These are phyloP conservation scores for Chelonoidis abingdonii DNA, from an alignment of 2,113 vertebrate genomes.

Conservation along the genomic window DNA sequence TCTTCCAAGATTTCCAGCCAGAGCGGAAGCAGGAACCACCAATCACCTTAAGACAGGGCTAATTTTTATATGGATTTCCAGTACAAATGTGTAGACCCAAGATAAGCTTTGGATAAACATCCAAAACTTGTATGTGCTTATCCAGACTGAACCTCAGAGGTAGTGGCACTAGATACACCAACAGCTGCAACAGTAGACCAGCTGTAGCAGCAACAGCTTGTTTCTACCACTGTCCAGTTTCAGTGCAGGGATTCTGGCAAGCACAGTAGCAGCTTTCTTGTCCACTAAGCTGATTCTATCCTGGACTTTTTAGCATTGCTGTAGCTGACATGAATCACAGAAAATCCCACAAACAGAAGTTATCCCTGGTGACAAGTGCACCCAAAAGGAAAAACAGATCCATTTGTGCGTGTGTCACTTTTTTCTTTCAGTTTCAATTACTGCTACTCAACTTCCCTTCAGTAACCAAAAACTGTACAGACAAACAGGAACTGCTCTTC, in stretches of 20 bases:
- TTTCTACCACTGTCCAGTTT: not conserved
- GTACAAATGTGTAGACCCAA: not conserved
- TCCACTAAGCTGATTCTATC: not conserved
- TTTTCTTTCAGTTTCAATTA: not conserved
- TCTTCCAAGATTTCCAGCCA: not conserved
- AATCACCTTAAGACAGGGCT: not conserved
- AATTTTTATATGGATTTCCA: not conserved
- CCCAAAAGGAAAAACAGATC: not conserved
- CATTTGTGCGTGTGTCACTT: rapidly evolving
- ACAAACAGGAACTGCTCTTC: not conserved
- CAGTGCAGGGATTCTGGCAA: not conserved
- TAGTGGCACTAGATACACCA: not conserved
- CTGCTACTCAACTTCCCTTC: not conserved
- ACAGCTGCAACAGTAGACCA: not conserved
- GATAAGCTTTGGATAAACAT: not conserved
- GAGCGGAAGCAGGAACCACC: not conserved
- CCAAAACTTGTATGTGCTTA: not conserved
- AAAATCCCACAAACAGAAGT: not conserved
- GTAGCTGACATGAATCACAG: not conserved
- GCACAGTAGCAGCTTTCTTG: not conserved
- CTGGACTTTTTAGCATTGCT: not conserved
- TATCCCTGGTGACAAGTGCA: not conserved
- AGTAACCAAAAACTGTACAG: not conserved
- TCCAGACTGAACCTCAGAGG: not conserved
- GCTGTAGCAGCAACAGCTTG: not conserved